Percentiles rank a stretch among this genome's conserved stretches.
These are phyloP conservation scores for Mycetomoellerius zeteki DNA, from an alignment of 1,140 invertebrate species.

Conservation along the genomic window DNA sequence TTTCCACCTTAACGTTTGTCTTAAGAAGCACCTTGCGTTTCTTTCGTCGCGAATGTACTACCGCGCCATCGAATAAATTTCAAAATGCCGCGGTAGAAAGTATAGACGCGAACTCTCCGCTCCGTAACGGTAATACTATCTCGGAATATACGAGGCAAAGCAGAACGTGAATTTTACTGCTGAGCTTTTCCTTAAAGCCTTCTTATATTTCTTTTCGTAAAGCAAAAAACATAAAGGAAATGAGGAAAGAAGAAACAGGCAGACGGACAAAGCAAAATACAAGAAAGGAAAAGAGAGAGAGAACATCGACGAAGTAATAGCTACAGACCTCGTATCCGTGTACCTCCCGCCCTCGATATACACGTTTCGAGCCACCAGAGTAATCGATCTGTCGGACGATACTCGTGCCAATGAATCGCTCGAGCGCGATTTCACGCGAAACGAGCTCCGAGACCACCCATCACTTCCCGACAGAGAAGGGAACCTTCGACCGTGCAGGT, in stretches of 20 bases:
- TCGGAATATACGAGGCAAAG: constrained; percentile 57
- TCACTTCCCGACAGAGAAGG: constrained; percentile 65
- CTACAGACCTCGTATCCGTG: constrained; percentile 52
- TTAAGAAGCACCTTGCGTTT: constrained; percentile 50
- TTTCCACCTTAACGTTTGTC: constrained; percentile 61
- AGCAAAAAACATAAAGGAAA: constrained; percentile 28
- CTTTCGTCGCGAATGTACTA: constrained; percentile 60
- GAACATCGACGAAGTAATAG: constrained; percentile 60
- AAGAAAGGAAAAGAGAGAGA: background rate
- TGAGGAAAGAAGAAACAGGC: constrained; percentile 15
- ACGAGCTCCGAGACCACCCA: constrained; percentile 68
- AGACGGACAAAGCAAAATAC: constrained; percentile 16
- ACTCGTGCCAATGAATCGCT: constrained; percentile 81
- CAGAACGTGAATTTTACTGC: constrained; percentile 60
- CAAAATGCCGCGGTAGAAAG: constrained; percentile 51
- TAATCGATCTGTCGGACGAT: constrained; percentile 81
- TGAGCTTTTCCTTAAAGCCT: constrained; percentile 53
- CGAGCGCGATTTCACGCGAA: constrained; percentile 77
- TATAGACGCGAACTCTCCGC: constrained; percentile 54
- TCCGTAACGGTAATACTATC: constrained; percentile 51
- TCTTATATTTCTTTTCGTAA: constrained; percentile 55
- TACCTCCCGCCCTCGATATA: constrained; percentile 59
- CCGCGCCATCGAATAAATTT: constrained; percentile 62
- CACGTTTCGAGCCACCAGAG: constrained; percentile 65
- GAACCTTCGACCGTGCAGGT: constrained; percentile 60